These are phyloP conservation scores for Cyaniris semiargus DNA, from an alignment of 2,888 invertebrate species.

Conservation along the genomic window DNA sequence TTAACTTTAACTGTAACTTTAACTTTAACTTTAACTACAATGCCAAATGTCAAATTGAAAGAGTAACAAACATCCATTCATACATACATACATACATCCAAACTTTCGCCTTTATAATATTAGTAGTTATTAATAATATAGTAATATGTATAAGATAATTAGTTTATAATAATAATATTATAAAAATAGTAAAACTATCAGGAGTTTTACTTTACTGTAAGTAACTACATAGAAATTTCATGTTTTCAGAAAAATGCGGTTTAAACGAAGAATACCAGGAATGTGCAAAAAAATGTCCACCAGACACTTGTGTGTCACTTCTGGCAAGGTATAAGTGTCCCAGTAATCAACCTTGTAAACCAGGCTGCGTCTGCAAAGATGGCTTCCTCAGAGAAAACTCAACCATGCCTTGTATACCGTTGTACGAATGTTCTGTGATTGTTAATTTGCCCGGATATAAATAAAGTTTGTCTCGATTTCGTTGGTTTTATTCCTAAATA, in stretches of 20 bases:
- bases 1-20: too few relatives aligned
- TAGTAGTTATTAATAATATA: too few relatives aligned
- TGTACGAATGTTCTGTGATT: constrained; percentile 39
- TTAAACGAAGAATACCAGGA: constrained; percentile 45
- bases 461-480: neutral
- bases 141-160: too few relatives aligned
- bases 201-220: too few relatives aligned
- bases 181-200: too few relatives aligned
- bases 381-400: constrained; percentile 39
- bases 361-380: constrained; percentile 47
- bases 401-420: constrained; percentile 39
- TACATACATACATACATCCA: too few relatives aligned
- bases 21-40: too few relatives aligned
- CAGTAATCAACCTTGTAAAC: constrained; percentile 34
- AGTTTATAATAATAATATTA: too few relatives aligned
- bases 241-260: constrained; percentile 37
- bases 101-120: too few relatives aligned
- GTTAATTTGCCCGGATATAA: neutral
- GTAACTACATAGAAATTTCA: too few relatives aligned
- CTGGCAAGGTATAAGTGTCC: constrained; percentile 43
- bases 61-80: too few relatives aligned
- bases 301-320: constrained; percentile 45
- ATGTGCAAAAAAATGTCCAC: constrained; percentile 47
- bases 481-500: neutral
- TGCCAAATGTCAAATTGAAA: too few relatives aligned